Conservation (phyloP, 2,797 vertebrate species). For the Argyrosomus regius region DNA sequence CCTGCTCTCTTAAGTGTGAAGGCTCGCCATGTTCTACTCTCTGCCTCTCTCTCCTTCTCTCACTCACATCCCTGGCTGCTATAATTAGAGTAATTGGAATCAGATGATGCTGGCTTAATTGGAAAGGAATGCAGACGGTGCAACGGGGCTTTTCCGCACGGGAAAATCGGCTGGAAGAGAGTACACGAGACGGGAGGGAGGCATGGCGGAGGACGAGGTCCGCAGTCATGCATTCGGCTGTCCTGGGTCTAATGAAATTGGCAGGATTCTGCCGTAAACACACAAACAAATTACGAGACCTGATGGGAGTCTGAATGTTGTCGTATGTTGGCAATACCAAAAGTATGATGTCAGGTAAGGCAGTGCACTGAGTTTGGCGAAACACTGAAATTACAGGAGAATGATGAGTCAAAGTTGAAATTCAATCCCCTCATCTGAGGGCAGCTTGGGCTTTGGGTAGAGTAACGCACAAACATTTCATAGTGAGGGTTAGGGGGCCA, state of each 20-base stretch:
- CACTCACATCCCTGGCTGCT: slow-evolving; percentile 72
- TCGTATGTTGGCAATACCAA: slow-evolving; percentile 10
- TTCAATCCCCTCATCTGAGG: slow-evolving; percentile 48
- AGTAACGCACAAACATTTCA: slow-evolving; percentile 62
- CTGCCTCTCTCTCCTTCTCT: slow-evolving; percentile 32
- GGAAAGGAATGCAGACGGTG: slow-evolving; percentile 84
- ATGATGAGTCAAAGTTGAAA: slow-evolving; percentile 62
- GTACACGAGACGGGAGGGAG: slow-evolving; percentile 60
- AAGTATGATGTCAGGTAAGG: slow-evolving; percentile 52
- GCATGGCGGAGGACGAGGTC: slow-evolving; percentile 48
- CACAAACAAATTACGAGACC: slow-evolving; percentile 54
- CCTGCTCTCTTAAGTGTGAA: slow-evolving; percentile 65
- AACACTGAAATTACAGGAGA: slow-evolving; percentile 47
- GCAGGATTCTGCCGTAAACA: slow-evolving; percentile 46
- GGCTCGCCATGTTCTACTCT: slow-evolving; percentile 45
- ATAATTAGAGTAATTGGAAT: slow-evolving; percentile 88
- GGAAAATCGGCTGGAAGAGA: slow-evolving; percentile 75
- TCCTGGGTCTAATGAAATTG: slow-evolving; percentile 61
- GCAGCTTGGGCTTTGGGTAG: slow-evolving; percentile 38
- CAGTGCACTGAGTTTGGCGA: slow-evolving; percentile 31
- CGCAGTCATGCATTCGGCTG: slow-evolving; percentile 62
- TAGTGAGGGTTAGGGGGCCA: slow-evolving; percentile 51
- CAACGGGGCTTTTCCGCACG: slow-evolving; percentile 76
- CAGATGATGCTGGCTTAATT: slow-evolving; percentile 86
- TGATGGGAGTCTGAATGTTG: slow-evolving; percentile 25